These are phyloP conservation scores for Psittacula echo DNA, from an alignment of 2,797 vertebrate species.

Conservation along the genomic window DNA sequence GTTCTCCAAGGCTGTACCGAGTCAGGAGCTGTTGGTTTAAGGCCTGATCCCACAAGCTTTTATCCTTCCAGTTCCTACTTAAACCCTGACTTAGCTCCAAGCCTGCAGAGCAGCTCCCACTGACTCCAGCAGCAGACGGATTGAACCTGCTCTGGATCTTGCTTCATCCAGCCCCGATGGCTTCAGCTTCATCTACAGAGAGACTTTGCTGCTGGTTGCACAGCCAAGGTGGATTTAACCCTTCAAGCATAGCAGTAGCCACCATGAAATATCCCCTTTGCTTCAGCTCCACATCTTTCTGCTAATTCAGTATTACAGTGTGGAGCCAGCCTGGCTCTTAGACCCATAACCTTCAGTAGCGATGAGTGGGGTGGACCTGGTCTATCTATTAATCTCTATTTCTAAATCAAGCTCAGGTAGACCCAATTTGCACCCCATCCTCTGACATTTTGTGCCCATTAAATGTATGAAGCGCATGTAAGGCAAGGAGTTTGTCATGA, in stretches of 20 bases:
- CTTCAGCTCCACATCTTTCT: neutral
- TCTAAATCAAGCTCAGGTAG: neutral
- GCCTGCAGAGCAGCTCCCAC: neutral
- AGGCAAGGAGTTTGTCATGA: neutral
- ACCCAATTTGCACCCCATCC: neutral
- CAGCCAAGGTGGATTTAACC: neutral
- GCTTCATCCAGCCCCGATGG: neutral
- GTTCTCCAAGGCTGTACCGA: neutral
- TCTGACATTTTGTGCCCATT: neutral
- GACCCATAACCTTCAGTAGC: neutral
- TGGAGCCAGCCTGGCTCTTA: neutral
- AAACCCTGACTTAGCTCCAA: conserved; percentile 51
- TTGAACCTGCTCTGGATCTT: neutral
- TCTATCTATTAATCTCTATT: neutral
- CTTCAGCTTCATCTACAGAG: neutral
- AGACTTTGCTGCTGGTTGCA: neutral
- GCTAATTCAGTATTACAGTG: neutral
- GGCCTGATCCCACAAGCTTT: conserved; percentile 54
- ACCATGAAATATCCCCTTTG: neutral
- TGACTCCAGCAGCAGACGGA: neutral
- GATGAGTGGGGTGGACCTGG: neutral
- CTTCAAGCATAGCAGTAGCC: neutral
- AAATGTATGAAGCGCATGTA: neutral
- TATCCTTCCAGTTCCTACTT: conserved; percentile 47
- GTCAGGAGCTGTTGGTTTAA: conserved; percentile 33